Conservation (phyloP, 2,113 vertebrate species). For the Corydoras maculifer region DNA sequence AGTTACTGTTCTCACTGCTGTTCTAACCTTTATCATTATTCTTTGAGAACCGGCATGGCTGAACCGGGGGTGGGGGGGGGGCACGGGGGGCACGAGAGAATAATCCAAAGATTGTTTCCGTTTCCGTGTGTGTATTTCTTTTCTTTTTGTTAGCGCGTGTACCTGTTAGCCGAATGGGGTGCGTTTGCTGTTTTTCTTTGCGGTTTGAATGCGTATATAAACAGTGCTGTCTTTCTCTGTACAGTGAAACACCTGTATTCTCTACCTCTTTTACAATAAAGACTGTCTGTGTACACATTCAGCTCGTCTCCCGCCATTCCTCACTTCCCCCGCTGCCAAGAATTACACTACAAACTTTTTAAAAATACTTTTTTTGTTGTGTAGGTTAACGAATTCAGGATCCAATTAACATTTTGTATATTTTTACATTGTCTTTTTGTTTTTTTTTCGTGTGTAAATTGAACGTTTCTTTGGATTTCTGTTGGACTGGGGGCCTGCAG, state of each 20-base stretch:
- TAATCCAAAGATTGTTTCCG: constrained; percentile 69
- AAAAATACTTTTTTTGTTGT: too few species aligned
- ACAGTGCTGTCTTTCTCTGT: constrained; percentile 72
- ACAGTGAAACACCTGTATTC: constrained; percentile 77
- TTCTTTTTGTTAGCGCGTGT: constrained; percentile 47
- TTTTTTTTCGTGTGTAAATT: too few species aligned
- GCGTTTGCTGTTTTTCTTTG: constrained; percentile 54
- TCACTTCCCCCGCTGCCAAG: background rate
- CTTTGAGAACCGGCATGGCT: constrained; percentile 57
- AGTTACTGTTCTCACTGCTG: constrained; percentile 52
- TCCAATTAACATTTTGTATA: too few species aligned
- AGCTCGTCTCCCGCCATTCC: background rate
- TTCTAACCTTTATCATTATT: constrained; percentile 53
- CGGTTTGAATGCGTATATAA: constrained; percentile 63
- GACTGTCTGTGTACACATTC: constrained; percentile 70
- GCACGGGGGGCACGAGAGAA: constrained; percentile 67
- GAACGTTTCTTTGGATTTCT: too few species aligned
- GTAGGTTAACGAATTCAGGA: too few species aligned
- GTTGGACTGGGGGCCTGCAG: too few species aligned
- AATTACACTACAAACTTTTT: too few species aligned
- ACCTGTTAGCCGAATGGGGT: constrained; percentile 53
- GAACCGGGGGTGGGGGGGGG: constrained; percentile 22
- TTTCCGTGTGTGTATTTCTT: constrained; percentile 39
- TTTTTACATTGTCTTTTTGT: too few species aligned
- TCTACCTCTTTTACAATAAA: constrained; percentile 83